phyloP scores from a whole-genome alignment of 2,888 invertebrate species.

The Drosophila melanosoma region DNA sequence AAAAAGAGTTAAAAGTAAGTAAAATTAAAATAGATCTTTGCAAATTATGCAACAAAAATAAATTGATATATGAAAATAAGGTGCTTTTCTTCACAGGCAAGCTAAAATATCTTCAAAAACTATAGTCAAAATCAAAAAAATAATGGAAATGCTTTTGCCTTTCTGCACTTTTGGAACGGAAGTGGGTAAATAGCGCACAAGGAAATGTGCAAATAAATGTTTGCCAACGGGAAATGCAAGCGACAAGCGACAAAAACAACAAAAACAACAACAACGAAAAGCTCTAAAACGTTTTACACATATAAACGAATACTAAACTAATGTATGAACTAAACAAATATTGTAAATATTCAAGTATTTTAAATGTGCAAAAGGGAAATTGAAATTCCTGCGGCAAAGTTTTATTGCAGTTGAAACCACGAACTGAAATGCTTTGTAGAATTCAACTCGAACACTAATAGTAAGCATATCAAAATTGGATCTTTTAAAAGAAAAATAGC shows the following conservation, averaged over 20 bases:
- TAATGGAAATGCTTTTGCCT: conserved; percentile 41
- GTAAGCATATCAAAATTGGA: conserved; percentile 60
- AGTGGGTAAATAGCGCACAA: conserved; percentile 70
- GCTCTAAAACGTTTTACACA: conserved; percentile 60
- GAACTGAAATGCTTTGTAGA: conserved; percentile 28
- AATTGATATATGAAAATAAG: background rate
- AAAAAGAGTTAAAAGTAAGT: background rate
- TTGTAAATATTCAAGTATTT: conserved; percentile 2
- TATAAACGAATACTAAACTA: conserved; percentile 14
- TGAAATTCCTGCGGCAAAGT: conserved; percentile 43
- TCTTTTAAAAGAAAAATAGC: conserved; percentile 55
- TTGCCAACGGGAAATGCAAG: conserved; percentile 72
- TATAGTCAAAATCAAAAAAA: conserved; percentile 57
- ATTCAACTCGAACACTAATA: conserved; percentile 57
- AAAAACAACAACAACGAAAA: conserved; percentile 22
- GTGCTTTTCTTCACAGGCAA: background rate
- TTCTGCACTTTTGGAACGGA: conserved; percentile 49
- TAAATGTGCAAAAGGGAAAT: conserved; percentile 25
- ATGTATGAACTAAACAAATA: conserved; percentile 12
- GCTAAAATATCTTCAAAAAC: background rate
- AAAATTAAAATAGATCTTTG: background rate
- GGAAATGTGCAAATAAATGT: conserved; percentile 77
- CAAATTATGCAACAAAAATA: background rate
- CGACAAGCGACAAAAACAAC: conserved; percentile 60
- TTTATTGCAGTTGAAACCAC: conserved; percentile 29